Evolutionary conservation across 53 echinoderm and acorn worm genomes (phyloP).

Genomic region (Henricia sp.): DNA sequence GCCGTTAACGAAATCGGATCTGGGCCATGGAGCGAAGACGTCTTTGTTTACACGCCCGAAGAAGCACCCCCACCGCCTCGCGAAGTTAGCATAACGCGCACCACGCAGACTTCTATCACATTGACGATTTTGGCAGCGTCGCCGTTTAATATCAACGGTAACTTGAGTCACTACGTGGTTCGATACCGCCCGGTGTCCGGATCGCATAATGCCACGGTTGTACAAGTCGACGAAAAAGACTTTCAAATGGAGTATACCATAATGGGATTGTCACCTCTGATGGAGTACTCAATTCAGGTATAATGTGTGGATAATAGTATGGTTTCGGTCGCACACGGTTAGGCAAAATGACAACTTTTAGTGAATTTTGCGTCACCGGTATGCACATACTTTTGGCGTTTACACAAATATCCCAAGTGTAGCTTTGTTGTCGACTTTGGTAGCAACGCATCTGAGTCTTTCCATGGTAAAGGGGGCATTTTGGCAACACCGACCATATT

Average conservation of each 20-base stretch:
- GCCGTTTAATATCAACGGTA: conserved; percentile 49
- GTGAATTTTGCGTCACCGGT: too few relatives aligned
- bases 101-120: conserved; percentile 28
- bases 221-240: background rate
- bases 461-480: too few relatives aligned
- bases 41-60: conserved; percentile 20
- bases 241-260: conserved; percentile 16
- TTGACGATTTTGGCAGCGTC: conserved; percentile 10
- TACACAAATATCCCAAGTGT: too few relatives aligned
- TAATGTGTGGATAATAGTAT: too few relatives aligned
- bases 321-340: too few relatives aligned
- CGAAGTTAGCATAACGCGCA: background rate
- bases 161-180: conserved; percentile 29
- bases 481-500: too few relatives aligned
- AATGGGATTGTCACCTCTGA: background rate
- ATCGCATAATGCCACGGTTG: background rate
- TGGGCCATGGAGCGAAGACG: conserved; percentile 21
- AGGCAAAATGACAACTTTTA: too few relatives aligned
- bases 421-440: too few relatives aligned
- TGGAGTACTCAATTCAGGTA: conserved; percentile 25
- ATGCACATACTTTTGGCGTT: too few relatives aligned
- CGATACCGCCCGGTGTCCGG: conserved; percentile 1
- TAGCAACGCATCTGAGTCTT: too few relatives aligned
- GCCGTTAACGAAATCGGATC: conserved; percentile 24
- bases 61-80: conserved; percentile 34